Evolutionary conservation across 2,797 vertebrate species (phyloP), one percentile per base, ranked within the genome.

Genomic region (Channallabes apus): DNA sequence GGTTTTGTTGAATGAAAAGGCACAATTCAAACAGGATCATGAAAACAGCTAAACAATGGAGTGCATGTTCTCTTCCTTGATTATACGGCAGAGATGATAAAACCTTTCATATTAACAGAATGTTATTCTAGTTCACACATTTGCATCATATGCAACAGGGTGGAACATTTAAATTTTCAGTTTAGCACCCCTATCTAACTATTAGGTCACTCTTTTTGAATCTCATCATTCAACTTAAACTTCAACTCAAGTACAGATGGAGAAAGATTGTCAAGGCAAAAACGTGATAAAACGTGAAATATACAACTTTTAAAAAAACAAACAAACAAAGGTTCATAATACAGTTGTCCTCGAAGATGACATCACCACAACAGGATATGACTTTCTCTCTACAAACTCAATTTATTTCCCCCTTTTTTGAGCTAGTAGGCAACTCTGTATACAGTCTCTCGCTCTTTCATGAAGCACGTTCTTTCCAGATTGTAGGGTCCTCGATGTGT

Each of bases 221-320:
- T 78, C 35, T 54, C 32, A 65, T 41, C 35, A 61, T 62, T 72
- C 46, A 51, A 51, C 68, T 24, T 27, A 46, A 29, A 80, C 35
- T 72, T 58, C 38, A 69, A 77, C 59, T 72, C 41, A 12, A 88
- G 1, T 41, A 41, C 85, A 90, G 76, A 79, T 51, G 88, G 88
- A 89, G 84, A 92, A 67, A 89, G 95, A 96, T 95, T 95, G 95
- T 95, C 94, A 89, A 92, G 87, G 95, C 94, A 90, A 93, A 94
- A 88, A 84, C 82, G 29, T 38, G 29, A 83, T 75, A 76, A 79
- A 84, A 59, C 38, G 9, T 62, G 14, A 59, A 84, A 73, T 20
- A 41, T 72, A 80, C 68, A 78, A 24, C 29, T 38, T 32, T 32
- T 22, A 79, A 84, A 77, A 83, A 67, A 73, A 62, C 32, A 82